Conservation (phyloP, 2,797 vertebrate species). For the Loriculus beryllinus region DNA sequence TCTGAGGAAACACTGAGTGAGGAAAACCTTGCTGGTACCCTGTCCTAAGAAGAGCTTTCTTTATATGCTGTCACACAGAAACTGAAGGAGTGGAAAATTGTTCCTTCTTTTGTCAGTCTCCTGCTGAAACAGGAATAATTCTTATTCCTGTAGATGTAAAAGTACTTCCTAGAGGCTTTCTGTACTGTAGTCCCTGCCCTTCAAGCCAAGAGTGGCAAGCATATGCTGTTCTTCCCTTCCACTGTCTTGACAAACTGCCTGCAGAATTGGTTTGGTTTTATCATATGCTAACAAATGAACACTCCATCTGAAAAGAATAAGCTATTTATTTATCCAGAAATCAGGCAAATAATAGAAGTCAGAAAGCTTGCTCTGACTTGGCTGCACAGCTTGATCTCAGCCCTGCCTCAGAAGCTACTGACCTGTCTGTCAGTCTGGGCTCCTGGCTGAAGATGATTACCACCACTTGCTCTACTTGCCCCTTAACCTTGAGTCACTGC, state of each 20-base stretch:
- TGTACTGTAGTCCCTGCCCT: not conserved
- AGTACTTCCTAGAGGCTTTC: not conserved
- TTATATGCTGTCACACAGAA: not conserved
- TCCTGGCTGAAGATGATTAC: not conserved
- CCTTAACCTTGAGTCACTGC: not conserved
- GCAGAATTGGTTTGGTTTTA: not conserved
- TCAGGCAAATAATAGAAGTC: not conserved
- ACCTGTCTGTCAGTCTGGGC: not conserved
- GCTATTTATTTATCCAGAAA: not conserved
- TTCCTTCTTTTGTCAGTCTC: not conserved
- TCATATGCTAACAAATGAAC: not conserved
- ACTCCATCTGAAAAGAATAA: not conserved
- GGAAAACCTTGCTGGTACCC: not conserved
- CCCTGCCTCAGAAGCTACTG: not conserved
- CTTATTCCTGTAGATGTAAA: not conserved
- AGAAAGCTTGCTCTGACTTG: not conserved
- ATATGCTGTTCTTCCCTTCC: not conserved
- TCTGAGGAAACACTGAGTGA: not conserved
- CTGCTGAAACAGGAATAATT: not conserved
- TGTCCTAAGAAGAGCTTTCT: not conserved
- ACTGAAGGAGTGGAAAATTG: not conserved
- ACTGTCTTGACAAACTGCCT: not conserved
- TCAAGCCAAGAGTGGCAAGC: not conserved
- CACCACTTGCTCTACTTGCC: not conserved
- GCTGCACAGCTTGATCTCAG: not conserved